These are phyloP conservation scores for Leucosticte australis DNA, from an alignment of 2,113 vertebrate species.

Conservation along the genomic window DNA sequence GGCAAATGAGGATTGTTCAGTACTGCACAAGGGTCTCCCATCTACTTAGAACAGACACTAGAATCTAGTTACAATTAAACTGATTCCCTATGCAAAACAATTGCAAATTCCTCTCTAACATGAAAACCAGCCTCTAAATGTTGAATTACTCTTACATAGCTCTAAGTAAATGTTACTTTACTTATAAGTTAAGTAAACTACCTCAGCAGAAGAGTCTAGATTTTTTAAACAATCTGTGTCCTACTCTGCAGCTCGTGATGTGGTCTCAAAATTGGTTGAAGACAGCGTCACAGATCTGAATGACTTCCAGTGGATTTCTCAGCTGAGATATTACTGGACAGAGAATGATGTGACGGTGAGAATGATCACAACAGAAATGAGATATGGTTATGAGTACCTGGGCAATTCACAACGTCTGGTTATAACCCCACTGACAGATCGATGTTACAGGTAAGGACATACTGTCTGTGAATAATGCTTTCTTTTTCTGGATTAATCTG, in stretches of 20 bases:
- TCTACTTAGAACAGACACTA: background rate
- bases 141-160: background rate
- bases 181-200: background rate
- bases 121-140: background rate
- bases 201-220: background rate
- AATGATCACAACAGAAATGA: constrained; percentile 90
- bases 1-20: background rate
- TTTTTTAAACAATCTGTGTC: background rate
- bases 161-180: background rate
- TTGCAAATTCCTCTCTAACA: background rate
- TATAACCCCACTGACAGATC: constrained; percentile 91
- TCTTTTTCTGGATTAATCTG: background rate
- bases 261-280: constrained; percentile 83
- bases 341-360: constrained; percentile 77
- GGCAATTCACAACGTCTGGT: constrained; percentile 89
- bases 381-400: constrained; percentile 93
- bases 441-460: constrained; percentile 86
- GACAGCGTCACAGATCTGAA: constrained; percentile 79
- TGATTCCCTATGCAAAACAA: background rate
- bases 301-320: constrained; percentile 93
- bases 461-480: background rate
- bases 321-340: constrained; percentile 91
- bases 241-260: constrained; percentile 82
- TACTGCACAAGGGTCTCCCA: background rate
- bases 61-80: background rate